Evolutionary conservation across 2,113 vertebrate species (phyloP).

Genomic region (Scytalopus superciliaris): DNA sequence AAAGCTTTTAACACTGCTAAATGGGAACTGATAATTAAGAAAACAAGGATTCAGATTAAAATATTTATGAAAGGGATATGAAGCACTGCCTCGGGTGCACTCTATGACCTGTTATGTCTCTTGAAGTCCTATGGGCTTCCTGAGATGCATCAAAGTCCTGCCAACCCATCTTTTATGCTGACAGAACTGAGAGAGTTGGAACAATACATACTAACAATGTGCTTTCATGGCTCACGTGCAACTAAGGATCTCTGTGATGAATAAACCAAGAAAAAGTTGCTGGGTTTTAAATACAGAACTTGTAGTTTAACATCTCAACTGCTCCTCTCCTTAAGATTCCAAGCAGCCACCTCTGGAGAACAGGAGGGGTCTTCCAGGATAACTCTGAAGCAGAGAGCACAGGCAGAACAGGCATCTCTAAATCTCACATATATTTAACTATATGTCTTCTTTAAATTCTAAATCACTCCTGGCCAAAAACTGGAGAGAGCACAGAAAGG

Average conservation of each 20-base stretch:
- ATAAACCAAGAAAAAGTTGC: not conserved
- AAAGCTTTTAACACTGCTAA: not conserved
- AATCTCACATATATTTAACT: not conserved
- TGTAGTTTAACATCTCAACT: not conserved
- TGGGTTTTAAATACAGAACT: not conserved
- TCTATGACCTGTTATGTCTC: not conserved
- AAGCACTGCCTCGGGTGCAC: not conserved
- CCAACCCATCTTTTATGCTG: not conserved
- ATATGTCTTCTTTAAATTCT: not conserved
- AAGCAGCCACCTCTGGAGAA: not conserved
- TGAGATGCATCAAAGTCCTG: not conserved
- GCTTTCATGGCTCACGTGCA: not conserved
- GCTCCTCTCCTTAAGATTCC: not conserved
- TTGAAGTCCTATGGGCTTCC: not conserved
- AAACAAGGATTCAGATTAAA: not conserved
- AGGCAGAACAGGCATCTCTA: not conserved
- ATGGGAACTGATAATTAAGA: not conserved
- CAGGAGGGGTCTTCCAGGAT: not conserved
- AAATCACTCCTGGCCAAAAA: not conserved
- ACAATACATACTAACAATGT: not conserved
- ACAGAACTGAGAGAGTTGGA: not conserved
- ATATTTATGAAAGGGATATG: not conserved
- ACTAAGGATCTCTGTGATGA: not conserved
- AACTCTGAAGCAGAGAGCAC: not conserved
- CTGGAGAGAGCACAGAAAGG: not conserved